phyloP scores from a whole-genome alignment of 2,797 vertebrate genomes.

The Nannoperca obscura region DNA sequence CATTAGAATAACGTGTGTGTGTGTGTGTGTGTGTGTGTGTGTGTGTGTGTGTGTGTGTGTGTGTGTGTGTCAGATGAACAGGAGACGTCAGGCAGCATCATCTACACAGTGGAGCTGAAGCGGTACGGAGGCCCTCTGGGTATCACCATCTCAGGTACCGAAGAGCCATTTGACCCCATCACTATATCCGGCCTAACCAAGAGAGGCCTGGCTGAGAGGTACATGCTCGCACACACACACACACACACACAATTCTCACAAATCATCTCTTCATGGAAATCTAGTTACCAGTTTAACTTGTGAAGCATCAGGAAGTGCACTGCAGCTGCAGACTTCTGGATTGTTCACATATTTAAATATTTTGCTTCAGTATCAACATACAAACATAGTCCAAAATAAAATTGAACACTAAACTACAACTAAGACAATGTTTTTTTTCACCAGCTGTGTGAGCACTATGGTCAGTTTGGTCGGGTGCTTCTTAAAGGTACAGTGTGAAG shows the following conservation, averaged over 20 bases:
- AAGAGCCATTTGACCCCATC: conserved; percentile 98
- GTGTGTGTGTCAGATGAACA: conserved; percentile 89
- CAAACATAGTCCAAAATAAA: not conserved
- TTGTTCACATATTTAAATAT: not conserved
- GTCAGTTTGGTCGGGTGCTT: no score
- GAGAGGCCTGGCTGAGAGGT: conserved; percentile 96
- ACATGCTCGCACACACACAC: conserved; percentile 38
- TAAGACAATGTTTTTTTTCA: not conserved
- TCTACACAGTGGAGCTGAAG: conserved; percentile 97
- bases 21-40: conserved; percentile 21
- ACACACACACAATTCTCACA: not conserved
- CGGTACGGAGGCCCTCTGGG: conserved; percentile 95
- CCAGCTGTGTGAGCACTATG: not conserved
- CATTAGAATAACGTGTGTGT: conserved; percentile 29
- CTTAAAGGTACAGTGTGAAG: no score
- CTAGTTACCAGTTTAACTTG: conserved; percentile 6
- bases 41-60: conserved; percentile 38
- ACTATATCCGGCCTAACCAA: conserved; percentile 96
- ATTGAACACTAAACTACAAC: not conserved
- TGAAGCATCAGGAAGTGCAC: not conserved
- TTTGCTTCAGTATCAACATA: not conserved
- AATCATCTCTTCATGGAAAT: conserved; percentile 4
- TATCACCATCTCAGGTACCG: conserved; percentile 98
- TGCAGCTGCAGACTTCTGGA: not conserved
- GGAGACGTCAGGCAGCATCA: conserved; percentile 96